Evolutionary conservation across 2,113 vertebrate genomes (phyloP).

Genomic region (Silurus asotus): DNA sequence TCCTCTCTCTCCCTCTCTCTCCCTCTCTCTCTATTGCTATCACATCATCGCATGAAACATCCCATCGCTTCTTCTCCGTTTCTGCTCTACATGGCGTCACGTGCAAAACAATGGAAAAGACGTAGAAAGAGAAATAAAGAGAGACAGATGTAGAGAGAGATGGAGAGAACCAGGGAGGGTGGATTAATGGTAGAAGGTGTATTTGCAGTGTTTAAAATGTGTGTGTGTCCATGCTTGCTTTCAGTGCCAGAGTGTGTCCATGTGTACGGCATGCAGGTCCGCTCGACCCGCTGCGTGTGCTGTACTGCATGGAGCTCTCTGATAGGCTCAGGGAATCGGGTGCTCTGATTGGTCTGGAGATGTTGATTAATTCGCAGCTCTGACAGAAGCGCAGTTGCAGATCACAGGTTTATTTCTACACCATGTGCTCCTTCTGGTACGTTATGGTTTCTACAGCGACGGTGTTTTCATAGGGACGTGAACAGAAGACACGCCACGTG

Average conservation of each 20-base stretch:
- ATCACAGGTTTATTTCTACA: background rate
- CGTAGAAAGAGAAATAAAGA: slow-evolving; percentile 28
- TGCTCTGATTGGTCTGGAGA: background rate
- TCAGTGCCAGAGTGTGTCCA: slow-evolving; percentile 28
- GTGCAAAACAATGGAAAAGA: slow-evolving; percentile 43
- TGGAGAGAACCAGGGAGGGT: slow-evolving; percentile 52
- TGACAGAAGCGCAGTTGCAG: background rate
- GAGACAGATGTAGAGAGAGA: slow-evolving; percentile 40
- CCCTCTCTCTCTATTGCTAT: slow-evolving; percentile 30
- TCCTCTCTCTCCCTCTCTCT: slow-evolving; percentile 29
- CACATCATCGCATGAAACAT: slow-evolving; percentile 46
- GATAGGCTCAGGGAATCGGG: background rate
- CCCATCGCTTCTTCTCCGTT: slow-evolving; percentile 50
- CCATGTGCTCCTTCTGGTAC: too few species aligned
- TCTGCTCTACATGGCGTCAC: slow-evolving; percentile 58
- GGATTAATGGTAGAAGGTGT: slow-evolving; percentile 61
- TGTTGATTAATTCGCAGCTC: slow-evolving; percentile 18
- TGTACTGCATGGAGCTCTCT: background rate
- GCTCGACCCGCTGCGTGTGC: background rate
- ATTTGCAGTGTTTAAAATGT: slow-evolving; percentile 48
- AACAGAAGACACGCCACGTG: background rate
- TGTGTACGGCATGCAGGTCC: background rate
- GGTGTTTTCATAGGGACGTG: background rate
- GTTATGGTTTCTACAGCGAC: slow-evolving; percentile 1
- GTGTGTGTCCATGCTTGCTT: slow-evolving; percentile 22